phyloP scores from a whole-genome alignment of 1,140 invertebrate genomes.

The Calosoma granatense region DNA sequence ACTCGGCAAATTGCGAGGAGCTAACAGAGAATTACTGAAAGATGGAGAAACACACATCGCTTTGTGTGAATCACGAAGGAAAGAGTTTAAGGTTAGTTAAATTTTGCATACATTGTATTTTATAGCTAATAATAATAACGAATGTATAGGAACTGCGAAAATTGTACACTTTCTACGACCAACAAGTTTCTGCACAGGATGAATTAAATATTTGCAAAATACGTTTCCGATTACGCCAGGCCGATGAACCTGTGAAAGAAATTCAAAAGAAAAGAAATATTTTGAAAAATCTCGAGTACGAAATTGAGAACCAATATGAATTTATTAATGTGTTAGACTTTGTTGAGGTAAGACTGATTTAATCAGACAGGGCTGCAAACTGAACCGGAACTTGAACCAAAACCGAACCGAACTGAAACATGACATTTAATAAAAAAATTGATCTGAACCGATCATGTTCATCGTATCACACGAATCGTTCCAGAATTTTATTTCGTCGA shows the following conservation, averaged over 20 bases:
- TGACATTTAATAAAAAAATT: too few relatives aligned
- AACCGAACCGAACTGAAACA: too few relatives aligned
- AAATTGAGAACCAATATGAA: constrained; percentile 28
- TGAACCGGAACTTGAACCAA: too few relatives aligned
- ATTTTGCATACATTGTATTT: background rate
- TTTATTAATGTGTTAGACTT: constrained; percentile 38
- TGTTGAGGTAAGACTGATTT: constrained; percentile 34
- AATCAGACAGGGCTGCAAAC: background rate
- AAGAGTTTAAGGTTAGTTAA: constrained; percentile 57
- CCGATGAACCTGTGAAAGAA: constrained; percentile 17
- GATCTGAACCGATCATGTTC: too few relatives aligned
- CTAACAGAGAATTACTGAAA: constrained; percentile 32
- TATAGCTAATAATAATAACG: background rate
- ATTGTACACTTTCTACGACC: constrained; percentile 48
- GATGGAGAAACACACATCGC: constrained; percentile 46
- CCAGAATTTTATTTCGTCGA: too few relatives aligned
- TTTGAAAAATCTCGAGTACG: constrained; percentile 25
- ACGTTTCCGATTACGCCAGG: constrained; percentile 39
- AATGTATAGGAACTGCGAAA: constrained; percentile 35
- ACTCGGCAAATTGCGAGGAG: constrained; percentile 24
- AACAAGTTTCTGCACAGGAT: constrained; percentile 53
- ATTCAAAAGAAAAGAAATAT: constrained; percentile 21
- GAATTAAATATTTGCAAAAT: constrained; percentile 67
- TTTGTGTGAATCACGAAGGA: constrained; percentile 49
- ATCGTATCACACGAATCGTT: too few relatives aligned